Evolutionary conservation across 2,113 vertebrate species (phyloP), one percentile per base, ranked within the genome.

Genomic region (Platanista minor): DNA sequence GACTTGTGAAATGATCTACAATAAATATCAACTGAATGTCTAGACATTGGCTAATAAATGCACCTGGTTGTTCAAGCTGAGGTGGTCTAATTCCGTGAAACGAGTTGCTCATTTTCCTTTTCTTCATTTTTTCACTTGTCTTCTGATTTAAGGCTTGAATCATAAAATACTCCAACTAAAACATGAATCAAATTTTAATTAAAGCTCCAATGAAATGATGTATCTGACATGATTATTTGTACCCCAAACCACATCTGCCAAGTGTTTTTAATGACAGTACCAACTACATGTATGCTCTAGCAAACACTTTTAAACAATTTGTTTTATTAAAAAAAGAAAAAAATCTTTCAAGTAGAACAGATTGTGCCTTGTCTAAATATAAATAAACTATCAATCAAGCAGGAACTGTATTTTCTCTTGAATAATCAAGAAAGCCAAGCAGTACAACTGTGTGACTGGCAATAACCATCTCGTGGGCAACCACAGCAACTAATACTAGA

Each of bases 131-230:
- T 95, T 99, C 99, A 97, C 99, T 99, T 84, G 99, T 99, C 99
- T 99, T 99, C 98, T 99, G 99, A 98, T 99, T 99, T 98, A 99
- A 98, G 98, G 99, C 99, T 99, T 99, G 99, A 95, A 99, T 99
- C 99, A 99, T 99, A 98, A 99, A 99, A 99, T 99, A 99, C 97
- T 99, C 99, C 98, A 99, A 98, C 99, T 99, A 97, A 94, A 99
- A 98, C 27, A 97, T 0, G 2, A 97, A 97, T 92, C 20, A n/a
- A 6, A 67, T 84, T 91, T 90, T 13, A 8, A 43, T 93, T 93
- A 94, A 94, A 93, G 11, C 0, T 21, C 6, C 57, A 80, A 61
- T 31, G 94, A 87, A 92, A 75, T 31, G 18, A 67, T 67, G 82
- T 75, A 21, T 17, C 83, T 89, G 39, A 64, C 2, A 46, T 39